phyloP scores from a whole-genome alignment of 2,797 vertebrate genomes.

The Sphaeramia orbicularis region DNA sequence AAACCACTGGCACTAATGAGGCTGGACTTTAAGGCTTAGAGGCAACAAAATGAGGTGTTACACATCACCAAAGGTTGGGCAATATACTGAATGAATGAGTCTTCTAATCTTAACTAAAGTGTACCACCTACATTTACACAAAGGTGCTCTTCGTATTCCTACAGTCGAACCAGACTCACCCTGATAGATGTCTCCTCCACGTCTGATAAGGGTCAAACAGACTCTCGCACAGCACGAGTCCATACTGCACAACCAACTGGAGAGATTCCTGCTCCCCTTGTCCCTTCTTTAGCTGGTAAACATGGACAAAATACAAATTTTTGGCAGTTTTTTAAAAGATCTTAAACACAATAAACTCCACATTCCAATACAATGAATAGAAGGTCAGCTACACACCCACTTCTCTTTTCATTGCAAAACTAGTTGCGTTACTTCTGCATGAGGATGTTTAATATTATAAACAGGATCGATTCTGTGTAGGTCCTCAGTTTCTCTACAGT shows the following conservation, averaged over 20 bases:
- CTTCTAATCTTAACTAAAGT: slow-evolving; percentile 43
- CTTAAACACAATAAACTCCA: slow-evolving; percentile 19
- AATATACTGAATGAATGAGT: slow-evolving; percentile 37
- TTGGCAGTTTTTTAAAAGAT: neutral
- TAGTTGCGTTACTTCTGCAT: slow-evolving; percentile 56
- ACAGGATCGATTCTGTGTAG: slow-evolving; percentile 18
- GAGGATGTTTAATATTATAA: slow-evolving; percentile 26
- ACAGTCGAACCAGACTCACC: slow-evolving; percentile 84
- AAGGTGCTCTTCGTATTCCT: slow-evolving; percentile 13
- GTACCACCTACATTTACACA: slow-evolving; percentile 60
- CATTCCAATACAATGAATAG: slow-evolving; percentile 45
- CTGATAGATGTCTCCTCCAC: slow-evolving; percentile 91
- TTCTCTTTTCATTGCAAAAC: slow-evolving; percentile 62
- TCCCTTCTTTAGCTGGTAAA: slow-evolving; percentile 85
- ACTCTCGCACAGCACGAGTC: slow-evolving; percentile 92
- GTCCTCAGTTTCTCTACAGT: slow-evolving; percentile 5
- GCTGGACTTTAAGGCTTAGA: slow-evolving; percentile 31
- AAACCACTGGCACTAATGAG: slow-evolving; percentile 15
- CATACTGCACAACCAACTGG: slow-evolving; percentile 86
- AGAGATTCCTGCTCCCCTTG: slow-evolving; percentile 73
- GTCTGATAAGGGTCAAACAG: slow-evolving; percentile 97
- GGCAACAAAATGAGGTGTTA: slow-evolving; percentile 44
- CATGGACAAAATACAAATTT: slow-evolving; percentile 36
- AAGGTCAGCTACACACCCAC: slow-evolving; percentile 43
- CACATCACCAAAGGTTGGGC: slow-evolving; percentile 48